phyloP scores from a whole-genome alignment of 2,888 invertebrate genomes.

The Diarsia brunnea region DNA sequence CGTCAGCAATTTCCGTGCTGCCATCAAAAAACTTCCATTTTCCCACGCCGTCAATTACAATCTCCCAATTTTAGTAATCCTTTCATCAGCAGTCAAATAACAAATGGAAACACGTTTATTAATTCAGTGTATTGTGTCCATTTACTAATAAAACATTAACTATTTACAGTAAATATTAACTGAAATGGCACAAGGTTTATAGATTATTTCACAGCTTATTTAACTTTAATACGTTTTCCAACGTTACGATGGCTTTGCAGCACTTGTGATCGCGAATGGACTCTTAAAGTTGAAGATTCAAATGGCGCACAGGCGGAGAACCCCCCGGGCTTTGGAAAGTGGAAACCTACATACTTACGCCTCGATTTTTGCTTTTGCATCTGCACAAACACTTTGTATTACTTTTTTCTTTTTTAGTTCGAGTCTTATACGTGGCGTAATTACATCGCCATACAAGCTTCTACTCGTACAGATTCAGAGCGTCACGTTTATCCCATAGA shows the following conservation, averaged over 20 bases:
- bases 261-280: constrained; percentile 36
- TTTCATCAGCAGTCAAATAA: constrained; percentile 11
- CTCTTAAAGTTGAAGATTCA: constrained; percentile 44
- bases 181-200: constrained; percentile 34
- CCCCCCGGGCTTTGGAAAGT: background rate
- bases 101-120: constrained; percentile 18
- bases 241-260: constrained; percentile 32
- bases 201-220: constrained; percentile 43
- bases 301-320: constrained; percentile 8
- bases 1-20: background rate
- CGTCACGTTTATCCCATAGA: background rate
- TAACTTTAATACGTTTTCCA: constrained; percentile 44
- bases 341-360: background rate
- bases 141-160: constrained; percentile 15
- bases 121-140: constrained; percentile 20
- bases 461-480: background rate
- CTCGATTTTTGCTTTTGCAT: constrained; percentile 18
- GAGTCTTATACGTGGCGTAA: background rate
- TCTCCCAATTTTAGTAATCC: background rate
- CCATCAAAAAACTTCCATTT: background rate
- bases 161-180: constrained; percentile 25
- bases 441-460: background rate
- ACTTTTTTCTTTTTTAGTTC: background rate
- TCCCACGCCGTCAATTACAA: background rate
- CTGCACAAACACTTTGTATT: background rate